Conservation (phyloP, 2,888 invertebrate genomes). For the Drosophila melanosoma region DNA sequence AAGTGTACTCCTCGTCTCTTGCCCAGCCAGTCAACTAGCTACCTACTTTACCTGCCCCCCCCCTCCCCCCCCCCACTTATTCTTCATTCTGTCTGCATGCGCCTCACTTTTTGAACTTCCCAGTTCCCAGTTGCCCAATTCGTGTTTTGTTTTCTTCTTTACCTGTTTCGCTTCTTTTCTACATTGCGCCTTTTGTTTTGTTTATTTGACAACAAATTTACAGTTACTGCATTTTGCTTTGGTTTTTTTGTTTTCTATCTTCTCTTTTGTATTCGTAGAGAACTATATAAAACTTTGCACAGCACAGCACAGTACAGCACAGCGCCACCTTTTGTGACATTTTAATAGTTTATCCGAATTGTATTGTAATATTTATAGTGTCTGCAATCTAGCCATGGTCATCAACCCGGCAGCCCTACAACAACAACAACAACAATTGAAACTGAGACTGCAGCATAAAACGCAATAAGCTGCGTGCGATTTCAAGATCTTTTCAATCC, state of each 20-base stretch:
- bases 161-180: constrained; percentile 14
- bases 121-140: constrained; percentile 49
- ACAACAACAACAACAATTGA: background rate
- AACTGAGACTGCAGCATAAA: background rate
- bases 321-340: constrained; percentile 39
- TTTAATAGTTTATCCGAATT: constrained; percentile 38
- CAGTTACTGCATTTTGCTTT: constrained; percentile 43
- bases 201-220: constrained; percentile 48
- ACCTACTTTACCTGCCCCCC: constrained; percentile 24
- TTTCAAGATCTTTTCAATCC: background rate
- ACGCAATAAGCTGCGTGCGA: constrained; percentile 2
- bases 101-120: constrained; percentile 20
- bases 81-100: background rate
- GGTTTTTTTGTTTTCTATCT: background rate
- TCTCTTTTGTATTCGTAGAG: constrained; percentile 19
- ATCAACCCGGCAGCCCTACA: constrained; percentile 7
- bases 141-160: constrained; percentile 35
- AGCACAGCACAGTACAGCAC: background rate
- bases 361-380: constrained; percentile 21
- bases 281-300: constrained; percentile 49
- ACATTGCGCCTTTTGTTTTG: constrained; percentile 31
- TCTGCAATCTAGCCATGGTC: background rate
- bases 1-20: constrained; percentile 52
- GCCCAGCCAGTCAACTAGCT: constrained; percentile 17
- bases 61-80: rapidly evolving